Conservation (phyloP, 35 echinoderm and acorn worm species). For the Eucidaris tribuloides region DNA sequence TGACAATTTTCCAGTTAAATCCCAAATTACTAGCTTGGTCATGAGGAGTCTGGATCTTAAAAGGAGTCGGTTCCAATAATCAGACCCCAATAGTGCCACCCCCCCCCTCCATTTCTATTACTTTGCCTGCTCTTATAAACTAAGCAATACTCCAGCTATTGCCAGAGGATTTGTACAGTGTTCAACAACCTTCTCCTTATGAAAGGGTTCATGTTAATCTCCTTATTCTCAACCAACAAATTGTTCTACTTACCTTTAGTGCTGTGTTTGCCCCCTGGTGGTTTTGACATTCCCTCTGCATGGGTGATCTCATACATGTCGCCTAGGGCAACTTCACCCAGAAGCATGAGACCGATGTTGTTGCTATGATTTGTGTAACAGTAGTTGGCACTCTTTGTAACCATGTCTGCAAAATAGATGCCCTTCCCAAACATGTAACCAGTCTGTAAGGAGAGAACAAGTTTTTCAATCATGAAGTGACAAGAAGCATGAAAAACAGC, state of each 20-base stretch:
- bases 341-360: constrained; percentile 74
- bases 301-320: constrained; percentile 83
- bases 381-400: constrained; percentile 99
- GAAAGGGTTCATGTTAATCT: too few relatives aligned
- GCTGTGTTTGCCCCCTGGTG: constrained; percentile 84
- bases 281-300: constrained; percentile 60
- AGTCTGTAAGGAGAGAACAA: constrained; percentile 77
- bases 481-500: not conserved
- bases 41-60: too few relatives aligned
- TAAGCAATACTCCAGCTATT: not conserved
- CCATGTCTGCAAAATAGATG: constrained; percentile 99
- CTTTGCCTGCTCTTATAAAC: too few relatives aligned
- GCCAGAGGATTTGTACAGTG: not conserved
- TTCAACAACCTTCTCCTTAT: too few relatives aligned
- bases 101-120: too few relatives aligned
- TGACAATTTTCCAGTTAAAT: too few relatives aligned
- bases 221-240: not conserved
- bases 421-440: constrained; percentile 99
- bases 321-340: constrained; percentile 92
- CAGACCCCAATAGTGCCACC: too few relatives aligned
- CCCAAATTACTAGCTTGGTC: too few relatives aligned
- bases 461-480: too few relatives aligned
- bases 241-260: constrained; percentile 69
- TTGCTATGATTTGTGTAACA: constrained; percentile 66
- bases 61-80: too few relatives aligned